A percentile compares a stretch with the other conserved stretches of the same genome.
Conservation (phyloP, 2,797 vertebrate species). For the Phoxinus dragarum region DNA sequence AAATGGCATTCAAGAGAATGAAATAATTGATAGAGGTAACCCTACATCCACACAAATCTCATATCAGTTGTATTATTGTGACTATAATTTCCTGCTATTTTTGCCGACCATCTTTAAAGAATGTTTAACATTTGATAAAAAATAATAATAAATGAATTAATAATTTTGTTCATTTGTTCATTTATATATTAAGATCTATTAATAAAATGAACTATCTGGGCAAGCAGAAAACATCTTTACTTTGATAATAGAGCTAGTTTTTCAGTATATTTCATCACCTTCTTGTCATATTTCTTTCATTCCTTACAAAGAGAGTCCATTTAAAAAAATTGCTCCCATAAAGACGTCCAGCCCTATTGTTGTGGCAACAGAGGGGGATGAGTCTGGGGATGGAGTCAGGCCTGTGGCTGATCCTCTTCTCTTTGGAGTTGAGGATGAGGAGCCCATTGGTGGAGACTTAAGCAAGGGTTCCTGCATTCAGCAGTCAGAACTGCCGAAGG, state of each 20-base stretch:
- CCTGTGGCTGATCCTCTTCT: constrained; percentile 64
- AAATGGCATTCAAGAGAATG: constrained; percentile 24
- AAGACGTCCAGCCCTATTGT: constrained; percentile 77
- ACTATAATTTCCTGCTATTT: neutral
- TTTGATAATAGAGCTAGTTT: neutral
- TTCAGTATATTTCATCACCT: neutral
- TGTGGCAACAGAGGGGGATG: neutral
- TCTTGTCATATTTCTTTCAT: neutral
- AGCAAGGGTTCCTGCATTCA: neutral
- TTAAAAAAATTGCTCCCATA: constrained; percentile 63
- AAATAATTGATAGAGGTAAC: constrained; percentile 50
- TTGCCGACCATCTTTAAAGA: neutral
- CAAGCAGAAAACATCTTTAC: neutral
- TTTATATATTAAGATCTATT: neutral
- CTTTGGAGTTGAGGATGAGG: constrained; percentile 61
- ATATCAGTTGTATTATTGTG: neutral
- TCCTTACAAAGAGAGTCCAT: constrained; percentile 49
- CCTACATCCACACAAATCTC: neutral
- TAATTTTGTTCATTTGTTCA: too few relatives aligned
- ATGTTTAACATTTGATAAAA: neutral
- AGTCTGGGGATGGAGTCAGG: constrained; percentile 24
- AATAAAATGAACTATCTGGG: neutral
- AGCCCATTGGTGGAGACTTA: constrained; percentile 45
- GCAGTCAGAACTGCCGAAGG: constrained; percentile 32
- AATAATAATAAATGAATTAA: too few relatives aligned